Evolutionary conservation across 2,888 invertebrate species (phyloP).

Genomic region (Buathra laborator): DNA sequence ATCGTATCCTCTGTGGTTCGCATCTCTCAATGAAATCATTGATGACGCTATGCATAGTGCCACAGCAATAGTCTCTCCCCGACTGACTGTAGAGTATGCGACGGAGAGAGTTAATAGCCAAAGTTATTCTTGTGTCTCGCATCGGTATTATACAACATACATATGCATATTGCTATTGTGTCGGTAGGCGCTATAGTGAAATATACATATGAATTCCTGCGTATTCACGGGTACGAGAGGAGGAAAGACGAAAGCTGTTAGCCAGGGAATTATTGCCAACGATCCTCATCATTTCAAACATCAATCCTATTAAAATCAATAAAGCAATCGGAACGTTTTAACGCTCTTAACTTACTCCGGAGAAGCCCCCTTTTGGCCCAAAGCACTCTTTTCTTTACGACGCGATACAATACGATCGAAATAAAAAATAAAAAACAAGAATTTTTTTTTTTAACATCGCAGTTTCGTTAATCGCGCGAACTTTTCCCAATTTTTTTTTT

Average conservation of each 20-base stretch:
- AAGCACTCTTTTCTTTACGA: slow-evolving; percentile 4
- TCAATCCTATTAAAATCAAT: slow-evolving; percentile 54
- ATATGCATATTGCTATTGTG: slow-evolving; percentile 10
- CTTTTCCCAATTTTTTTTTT: too few species aligned
- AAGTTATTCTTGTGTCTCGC: slow-evolving; percentile 51
- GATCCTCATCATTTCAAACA: slow-evolving; percentile 34
- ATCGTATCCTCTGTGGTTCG: slow-evolving; percentile 18
- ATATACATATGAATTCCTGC: not conserved
- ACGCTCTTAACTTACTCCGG: not conserved
- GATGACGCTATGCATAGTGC: slow-evolving; percentile 55
- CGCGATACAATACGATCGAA: not conserved
- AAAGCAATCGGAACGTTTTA: slow-evolving; percentile 32
- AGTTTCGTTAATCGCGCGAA: not conserved
- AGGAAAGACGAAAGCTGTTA: slow-evolving; percentile 2
- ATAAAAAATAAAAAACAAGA: not conserved
- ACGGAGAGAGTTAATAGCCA: slow-evolving; percentile 42
- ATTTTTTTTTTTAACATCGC: not conserved
- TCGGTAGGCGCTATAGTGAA: not conserved
- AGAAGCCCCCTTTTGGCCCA: not conserved
- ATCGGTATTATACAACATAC: not conserved
- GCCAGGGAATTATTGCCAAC: slow-evolving; percentile 29
- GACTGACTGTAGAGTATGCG: not conserved
- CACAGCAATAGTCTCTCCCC: slow-evolving; percentile 18
- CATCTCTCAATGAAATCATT: slow-evolving; percentile 69
- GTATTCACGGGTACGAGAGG: not conserved